Base-by-base conservation (phyloP, 2,888 invertebrate genomes). In the Conus canariensis region DNA sequence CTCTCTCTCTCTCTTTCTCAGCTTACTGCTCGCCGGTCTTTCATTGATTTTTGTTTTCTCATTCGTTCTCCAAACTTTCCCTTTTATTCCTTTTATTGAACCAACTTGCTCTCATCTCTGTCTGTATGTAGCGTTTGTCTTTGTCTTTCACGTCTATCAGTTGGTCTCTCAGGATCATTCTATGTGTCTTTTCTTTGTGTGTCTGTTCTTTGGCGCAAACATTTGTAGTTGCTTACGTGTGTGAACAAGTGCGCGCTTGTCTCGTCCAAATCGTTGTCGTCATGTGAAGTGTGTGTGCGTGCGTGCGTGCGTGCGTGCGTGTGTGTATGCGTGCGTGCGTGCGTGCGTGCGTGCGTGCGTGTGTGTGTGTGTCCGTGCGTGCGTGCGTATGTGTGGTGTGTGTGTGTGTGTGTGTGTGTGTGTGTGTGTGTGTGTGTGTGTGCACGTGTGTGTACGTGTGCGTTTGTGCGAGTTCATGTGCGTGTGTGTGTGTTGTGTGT, bases 361-460 rank as follows among this genome's bases (percentile, higher is more conserved):
- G 74, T 6, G 70, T 70, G 70, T 6, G 70, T 70, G 30, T 2
- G 30, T 30, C 1, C 30, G 30, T 30, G 30, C 30, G 30, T 30
- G 30, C 30, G 30, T 30, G 22, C 22, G 70, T 70, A 8, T 6
- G 70, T 70, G 70, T 70, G 70, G 22, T 70, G 70, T 70, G 70
- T 70, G 70, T 70, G 70, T 70, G 70, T 70, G 70, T 70, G 22
- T 70, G 70, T 70, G 70, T 70, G 22, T 70, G 70, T 70, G 70
- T 70, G 70, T 70, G 22, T 70, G 70, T 74, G 74, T 74, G n/a
- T 74, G 74, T 74, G n/a, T 74, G n/a, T 74, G n/a, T 74, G 74
- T n/a, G n/a, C n/a, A n/a, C n/a, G n/a, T 74, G 2, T 74, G n/a
- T 74, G 74, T 74, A 2, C n/a, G 74, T 74, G n/a, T 74, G 74